Conservation (phyloP, 2,113 vertebrate species). For the Miniopterus natalensis region DNA sequence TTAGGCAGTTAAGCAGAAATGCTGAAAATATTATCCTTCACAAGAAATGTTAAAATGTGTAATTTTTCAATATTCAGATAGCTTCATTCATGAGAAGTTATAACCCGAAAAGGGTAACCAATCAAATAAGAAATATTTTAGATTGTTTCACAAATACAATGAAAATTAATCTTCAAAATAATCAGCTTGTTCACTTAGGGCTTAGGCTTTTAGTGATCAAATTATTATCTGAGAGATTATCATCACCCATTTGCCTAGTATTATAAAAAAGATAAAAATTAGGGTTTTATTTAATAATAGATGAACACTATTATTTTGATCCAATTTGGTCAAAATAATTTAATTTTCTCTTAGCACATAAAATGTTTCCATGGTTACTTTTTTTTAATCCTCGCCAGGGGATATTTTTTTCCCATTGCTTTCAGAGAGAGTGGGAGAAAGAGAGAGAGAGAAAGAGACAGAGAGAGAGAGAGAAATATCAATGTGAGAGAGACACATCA, state of each 20-base stretch:
- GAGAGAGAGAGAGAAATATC: too few species aligned
- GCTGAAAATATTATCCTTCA: neutral
- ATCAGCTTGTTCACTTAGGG: neutral
- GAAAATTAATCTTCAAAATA: neutral
- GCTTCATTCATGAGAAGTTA: neutral
- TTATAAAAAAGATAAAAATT: neutral
- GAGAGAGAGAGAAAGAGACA: too few species aligned
- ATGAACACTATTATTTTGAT: conserved; percentile 4
- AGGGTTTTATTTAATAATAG: neutral
- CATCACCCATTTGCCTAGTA: neutral
- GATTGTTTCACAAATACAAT: neutral
- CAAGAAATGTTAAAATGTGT: neutral
- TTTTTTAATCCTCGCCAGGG: too few species aligned
- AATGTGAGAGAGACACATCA: too few species aligned
- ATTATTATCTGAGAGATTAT: neutral
- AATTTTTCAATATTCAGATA: neutral
- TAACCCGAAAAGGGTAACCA: neutral
- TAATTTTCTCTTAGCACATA: neutral
- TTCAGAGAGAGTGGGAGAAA: too few species aligned
- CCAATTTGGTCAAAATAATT: neutral
- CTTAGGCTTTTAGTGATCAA: neutral
- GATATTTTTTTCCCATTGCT: too few species aligned
- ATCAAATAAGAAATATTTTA: neutral
- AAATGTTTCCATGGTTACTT: neutral
- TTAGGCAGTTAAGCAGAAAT: neutral